Percentiles rank a stretch among this genome's conserved stretches.
These are phyloP conservation scores for Syncerus caffer DNA, from an alignment of 2,797 vertebrate species.

Conservation along the genomic window DNA sequence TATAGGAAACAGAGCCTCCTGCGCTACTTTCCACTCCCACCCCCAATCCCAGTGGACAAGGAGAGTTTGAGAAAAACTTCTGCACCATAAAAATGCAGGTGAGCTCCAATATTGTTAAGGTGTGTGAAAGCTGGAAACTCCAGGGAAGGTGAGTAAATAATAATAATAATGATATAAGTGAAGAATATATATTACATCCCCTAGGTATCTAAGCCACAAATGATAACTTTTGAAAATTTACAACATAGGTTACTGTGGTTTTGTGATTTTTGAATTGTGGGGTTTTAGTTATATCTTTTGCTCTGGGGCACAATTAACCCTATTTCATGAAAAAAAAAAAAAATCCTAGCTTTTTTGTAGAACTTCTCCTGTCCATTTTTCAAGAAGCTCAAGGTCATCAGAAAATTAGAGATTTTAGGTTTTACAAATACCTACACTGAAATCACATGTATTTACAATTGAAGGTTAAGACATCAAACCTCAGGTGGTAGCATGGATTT, in stretches of 20 bases:
- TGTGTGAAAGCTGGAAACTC: slow-evolving; percentile 39
- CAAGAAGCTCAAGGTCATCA: slow-evolving; percentile 68
- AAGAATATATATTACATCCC: slow-evolving; percentile 48
- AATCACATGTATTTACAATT: slow-evolving; percentile 54
- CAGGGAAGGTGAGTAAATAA: slow-evolving; percentile 57
- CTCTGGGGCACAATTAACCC: slow-evolving; percentile 64
- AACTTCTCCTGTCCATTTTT: not conserved
- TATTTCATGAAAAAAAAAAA: slow-evolving; percentile 17
- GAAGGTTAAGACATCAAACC: slow-evolving; percentile 75
- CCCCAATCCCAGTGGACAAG: not conserved
- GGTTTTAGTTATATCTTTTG: slow-evolving; percentile 56
- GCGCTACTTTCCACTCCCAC: not conserved
- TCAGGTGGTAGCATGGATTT: slow-evolving; percentile 61
- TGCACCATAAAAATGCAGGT: slow-evolving; percentile 41
- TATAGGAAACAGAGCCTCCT: not conserved
- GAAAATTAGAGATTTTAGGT: slow-evolving; percentile 72
- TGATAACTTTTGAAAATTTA: slow-evolving; percentile 62
- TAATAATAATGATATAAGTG: slow-evolving; percentile 65
- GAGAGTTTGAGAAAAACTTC: slow-evolving; percentile 38
- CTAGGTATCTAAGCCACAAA: slow-evolving; percentile 26
- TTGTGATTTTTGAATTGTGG: slow-evolving; percentile 65
- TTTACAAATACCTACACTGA: slow-evolving; percentile 69
- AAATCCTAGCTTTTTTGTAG: slow-evolving; percentile 44
- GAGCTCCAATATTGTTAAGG: slow-evolving; percentile 37
- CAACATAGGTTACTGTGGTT: slow-evolving; percentile 45